A percentile compares a stretch with the other conserved stretches of the same genome.
Evolutionary conservation across 1,140 invertebrate genomes (phyloP).

Genomic region (Protaetia brevitarsis): DNA sequence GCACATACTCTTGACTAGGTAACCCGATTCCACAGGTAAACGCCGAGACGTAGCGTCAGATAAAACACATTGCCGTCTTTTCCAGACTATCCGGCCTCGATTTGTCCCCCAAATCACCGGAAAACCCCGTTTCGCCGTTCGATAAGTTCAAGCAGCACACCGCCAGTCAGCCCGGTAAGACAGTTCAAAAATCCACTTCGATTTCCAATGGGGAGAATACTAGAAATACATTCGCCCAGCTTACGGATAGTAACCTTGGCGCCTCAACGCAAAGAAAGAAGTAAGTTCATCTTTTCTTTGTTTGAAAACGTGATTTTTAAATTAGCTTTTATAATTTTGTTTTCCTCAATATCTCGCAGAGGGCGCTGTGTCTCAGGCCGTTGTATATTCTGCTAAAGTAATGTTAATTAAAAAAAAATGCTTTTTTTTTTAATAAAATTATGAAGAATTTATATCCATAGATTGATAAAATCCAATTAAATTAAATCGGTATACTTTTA

Average conservation of each 20-base stretch:
- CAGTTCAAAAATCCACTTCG: neutral
- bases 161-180: conserved; percentile 26
- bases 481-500: too few species aligned
- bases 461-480: too few species aligned
- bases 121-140: conserved; percentile 35
- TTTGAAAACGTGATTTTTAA: too few species aligned
- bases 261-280: conserved; percentile 37
- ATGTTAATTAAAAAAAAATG: too few species aligned
- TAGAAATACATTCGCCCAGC: conserved; percentile 27
- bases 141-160: conserved; percentile 40
- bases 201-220: conserved; percentile 5
- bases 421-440: too few species aligned
- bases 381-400: too few species aligned
- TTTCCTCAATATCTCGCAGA: too few species aligned
- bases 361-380: too few species aligned
- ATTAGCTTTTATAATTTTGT: too few species aligned
- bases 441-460: too few species aligned
- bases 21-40: conserved; percentile 6
- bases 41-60: neutral
- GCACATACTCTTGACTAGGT: conserved; percentile 48
- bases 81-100: conserved; percentile 45
- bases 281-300: conserved; percentile 32
- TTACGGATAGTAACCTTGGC: conserved; percentile 26
- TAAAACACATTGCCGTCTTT: conserved; percentile 4
- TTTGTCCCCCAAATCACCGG: conserved; percentile 40